Evolutionary conservation across 2,113 vertebrate species (phyloP).

Genomic region (Nannobrachium achirus): DNA sequence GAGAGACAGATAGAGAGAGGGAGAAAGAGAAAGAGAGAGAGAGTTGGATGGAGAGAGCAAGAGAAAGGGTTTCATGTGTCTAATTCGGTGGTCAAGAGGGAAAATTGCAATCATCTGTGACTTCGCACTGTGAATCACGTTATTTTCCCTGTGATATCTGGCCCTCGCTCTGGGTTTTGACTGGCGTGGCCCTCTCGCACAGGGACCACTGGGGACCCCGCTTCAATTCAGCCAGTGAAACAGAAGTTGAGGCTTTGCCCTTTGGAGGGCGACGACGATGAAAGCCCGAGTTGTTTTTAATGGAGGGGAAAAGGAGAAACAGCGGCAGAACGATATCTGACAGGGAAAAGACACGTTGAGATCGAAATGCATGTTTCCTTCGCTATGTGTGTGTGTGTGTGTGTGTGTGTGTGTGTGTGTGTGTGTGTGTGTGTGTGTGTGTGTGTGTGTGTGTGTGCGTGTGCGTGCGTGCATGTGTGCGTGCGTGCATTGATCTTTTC

Average conservation of each 20-base stretch:
- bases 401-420: constrained; percentile 12
- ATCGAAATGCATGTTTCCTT: constrained; percentile 40
- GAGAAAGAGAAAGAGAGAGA: constrained; percentile 14
- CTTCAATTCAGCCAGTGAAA: constrained; percentile 61
- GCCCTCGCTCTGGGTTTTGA: constrained; percentile 50
- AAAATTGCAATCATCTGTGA: constrained; percentile 81
- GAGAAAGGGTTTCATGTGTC: constrained; percentile 68
- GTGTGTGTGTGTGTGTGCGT: constrained; percentile 11
- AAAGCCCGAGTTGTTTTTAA: constrained; percentile 61
- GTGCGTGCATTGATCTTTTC: too few relatives aligned
- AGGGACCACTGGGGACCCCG: constrained; percentile 54
- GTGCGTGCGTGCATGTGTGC: background rate
- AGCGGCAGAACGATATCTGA: constrained; percentile 49
- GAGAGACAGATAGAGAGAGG: too few relatives aligned
- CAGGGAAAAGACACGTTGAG: constrained; percentile 51
- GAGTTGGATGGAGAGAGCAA: background rate
- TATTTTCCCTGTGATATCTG: constrained; percentile 63
- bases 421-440: background rate
- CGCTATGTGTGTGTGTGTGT: background rate
- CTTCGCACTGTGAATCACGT: constrained; percentile 64
- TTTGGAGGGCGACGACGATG: constrained; percentile 48
- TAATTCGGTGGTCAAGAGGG: constrained; percentile 71
- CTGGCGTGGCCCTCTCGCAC: constrained; percentile 53
- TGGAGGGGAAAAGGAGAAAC: constrained; percentile 51
- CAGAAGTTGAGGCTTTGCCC: constrained; percentile 52